phyloP scores from a whole-genome alignment of 2,888 invertebrate genomes.

The Nomada fabriciana region DNA sequence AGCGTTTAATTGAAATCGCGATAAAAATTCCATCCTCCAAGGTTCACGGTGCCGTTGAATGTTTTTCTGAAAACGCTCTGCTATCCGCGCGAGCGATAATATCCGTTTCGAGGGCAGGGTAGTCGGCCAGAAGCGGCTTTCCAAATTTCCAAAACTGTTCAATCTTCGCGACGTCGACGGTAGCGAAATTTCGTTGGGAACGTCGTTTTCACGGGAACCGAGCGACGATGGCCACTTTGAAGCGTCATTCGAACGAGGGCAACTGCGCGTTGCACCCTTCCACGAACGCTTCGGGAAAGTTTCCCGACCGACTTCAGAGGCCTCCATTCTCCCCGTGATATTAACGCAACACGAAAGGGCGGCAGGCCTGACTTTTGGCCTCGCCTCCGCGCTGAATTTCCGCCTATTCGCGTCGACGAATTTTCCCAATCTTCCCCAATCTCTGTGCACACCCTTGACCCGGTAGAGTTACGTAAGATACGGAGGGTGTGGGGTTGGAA shows the following conservation, averaged over 20 bases:
- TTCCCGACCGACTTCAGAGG: constrained; percentile 10
- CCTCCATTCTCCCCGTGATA: constrained; percentile 23
- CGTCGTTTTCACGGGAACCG: constrained; percentile 25
- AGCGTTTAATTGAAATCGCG: neutral
- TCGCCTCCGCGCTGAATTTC: constrained; percentile 23
- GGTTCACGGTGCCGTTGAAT: no score
- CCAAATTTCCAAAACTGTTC: constrained; percentile 24
- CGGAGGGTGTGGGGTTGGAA: neutral
- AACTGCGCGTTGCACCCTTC: neutral
- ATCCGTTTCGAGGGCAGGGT: no score
- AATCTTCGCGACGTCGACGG: neutral
- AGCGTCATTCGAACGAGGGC: neutral
- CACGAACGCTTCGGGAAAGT: neutral
- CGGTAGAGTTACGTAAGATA: no score
- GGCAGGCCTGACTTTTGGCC: constrained; percentile 24
- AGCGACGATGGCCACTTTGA: constrained; percentile 21
- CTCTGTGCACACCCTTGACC: neutral
- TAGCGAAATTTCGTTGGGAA: constrained; percentile 18
- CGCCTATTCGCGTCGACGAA: constrained; percentile 31
- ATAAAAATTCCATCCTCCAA: neutral
- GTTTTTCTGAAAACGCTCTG: no score
- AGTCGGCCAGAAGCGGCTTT: neutral
- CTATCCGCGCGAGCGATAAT: neutral
- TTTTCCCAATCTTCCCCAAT: constrained; percentile 21
- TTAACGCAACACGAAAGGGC: constrained; percentile 15